A percentile compares a stretch with the other conserved stretches of the same genome.
These are phyloP conservation scores for Donacobius atricapilla DNA, from an alignment of 2,113 vertebrate species.

Conservation along the genomic window DNA sequence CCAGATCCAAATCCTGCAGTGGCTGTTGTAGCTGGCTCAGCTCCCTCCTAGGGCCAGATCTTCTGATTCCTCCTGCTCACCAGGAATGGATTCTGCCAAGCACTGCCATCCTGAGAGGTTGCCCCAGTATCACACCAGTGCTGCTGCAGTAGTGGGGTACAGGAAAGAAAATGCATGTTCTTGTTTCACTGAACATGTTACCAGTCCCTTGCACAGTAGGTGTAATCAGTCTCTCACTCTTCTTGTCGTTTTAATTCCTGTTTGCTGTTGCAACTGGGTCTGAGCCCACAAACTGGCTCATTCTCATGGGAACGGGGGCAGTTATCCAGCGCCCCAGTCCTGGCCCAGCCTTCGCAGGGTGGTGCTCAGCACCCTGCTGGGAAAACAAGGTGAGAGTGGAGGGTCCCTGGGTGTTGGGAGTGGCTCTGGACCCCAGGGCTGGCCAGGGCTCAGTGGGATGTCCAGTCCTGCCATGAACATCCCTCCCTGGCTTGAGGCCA, in stretches of 20 bases:
- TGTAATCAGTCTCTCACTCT: not conserved
- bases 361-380: too few relatives aligned
- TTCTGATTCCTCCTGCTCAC: not conserved
- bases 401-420: not conserved
- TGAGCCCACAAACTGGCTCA: not conserved
- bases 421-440: not conserved
- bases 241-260: not conserved
- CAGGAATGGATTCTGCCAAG: not conserved
- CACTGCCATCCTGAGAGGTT: not conserved
- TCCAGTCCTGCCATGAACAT: not conserved
- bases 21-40: fast-evolving
- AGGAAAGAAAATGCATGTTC: not conserved
- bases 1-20: not conserved
- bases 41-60: not conserved
- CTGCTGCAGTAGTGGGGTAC: not conserved
- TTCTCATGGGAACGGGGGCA: not conserved
- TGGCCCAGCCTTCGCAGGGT: fast-evolving
- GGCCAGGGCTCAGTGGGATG: fast-evolving
- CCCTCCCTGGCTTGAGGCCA: not conserved
- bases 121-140: fast-evolving
- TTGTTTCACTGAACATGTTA: not conserved
- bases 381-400: too few relatives aligned
- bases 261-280: not conserved
- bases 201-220: not conserved
- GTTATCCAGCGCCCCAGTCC: fast-evolving